Evolutionary conservation across 2,888 invertebrate species (phyloP).

Genomic region (Acrobasis repandana): DNA sequence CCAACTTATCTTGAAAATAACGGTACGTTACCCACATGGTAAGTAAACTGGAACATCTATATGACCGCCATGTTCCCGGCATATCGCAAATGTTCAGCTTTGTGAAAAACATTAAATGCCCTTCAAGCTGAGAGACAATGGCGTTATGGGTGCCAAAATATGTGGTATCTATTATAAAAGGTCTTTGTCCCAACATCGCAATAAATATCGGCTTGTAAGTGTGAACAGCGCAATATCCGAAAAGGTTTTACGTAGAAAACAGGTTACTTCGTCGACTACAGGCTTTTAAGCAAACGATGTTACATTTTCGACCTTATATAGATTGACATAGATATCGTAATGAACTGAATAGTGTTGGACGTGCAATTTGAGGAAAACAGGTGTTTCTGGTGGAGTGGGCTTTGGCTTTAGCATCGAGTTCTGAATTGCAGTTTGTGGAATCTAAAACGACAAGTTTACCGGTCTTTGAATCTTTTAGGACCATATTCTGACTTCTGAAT

Average conservation of each 20-base stretch:
- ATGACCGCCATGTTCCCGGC: background rate
- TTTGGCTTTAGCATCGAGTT: slow-evolving; percentile 2
- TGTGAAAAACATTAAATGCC: background rate
- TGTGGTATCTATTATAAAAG: slow-evolving; percentile 3
- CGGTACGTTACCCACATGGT: too few relatives aligned
- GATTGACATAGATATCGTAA: background rate
- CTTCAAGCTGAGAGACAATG: background rate
- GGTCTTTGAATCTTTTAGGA: background rate
- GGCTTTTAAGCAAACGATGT: slow-evolving; percentile 20
- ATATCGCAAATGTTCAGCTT: background rate
- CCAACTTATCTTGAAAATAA: too few relatives aligned
- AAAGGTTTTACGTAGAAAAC: slow-evolving; percentile 31
- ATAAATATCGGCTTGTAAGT: slow-evolving; percentile 23
- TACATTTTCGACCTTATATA: slow-evolving; percentile 10
- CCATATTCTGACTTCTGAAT: too few relatives aligned
- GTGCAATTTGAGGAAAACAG: slow-evolving; percentile 18
- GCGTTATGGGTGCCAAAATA: background rate
- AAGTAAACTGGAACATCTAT: too few relatives aligned
- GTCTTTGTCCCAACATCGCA: slow-evolving; percentile 19
- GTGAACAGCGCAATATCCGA: slow-evolving; percentile 36
- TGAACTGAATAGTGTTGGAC: background rate
- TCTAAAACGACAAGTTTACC: slow-evolving; percentile 5
- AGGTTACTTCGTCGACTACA: slow-evolving; percentile 28
- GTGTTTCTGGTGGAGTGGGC: slow-evolving; percentile 20
- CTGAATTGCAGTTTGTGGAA: slow-evolving; percentile 10